phyloP scores from a whole-genome alignment of 1,140 invertebrate species.

The Wiebesia pumilae region DNA sequence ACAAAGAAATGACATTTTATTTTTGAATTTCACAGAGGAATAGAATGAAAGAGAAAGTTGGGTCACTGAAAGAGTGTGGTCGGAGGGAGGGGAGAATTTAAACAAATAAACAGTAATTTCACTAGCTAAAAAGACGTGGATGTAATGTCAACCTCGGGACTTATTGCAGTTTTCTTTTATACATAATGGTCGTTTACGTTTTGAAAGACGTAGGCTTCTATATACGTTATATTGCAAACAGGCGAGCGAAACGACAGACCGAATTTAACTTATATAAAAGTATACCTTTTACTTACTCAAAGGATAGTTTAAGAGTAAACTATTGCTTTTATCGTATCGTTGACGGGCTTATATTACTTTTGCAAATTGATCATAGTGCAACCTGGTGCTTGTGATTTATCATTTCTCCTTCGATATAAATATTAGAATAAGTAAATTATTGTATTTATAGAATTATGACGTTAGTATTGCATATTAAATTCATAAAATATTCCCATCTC shows the following conservation, averaged over 20 bases:
- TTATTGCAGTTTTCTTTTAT: constrained; percentile 45
- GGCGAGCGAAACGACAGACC: not conserved
- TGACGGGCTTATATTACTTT: not conserved
- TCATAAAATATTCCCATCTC: too few relatives aligned
- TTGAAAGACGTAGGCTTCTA: not conserved
- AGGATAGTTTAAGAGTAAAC: not conserved
- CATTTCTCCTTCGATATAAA: too few relatives aligned
- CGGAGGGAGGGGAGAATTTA: not conserved
- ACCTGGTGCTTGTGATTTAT: too few relatives aligned
- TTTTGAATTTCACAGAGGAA: too few relatives aligned
- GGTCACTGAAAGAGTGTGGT: too few relatives aligned
- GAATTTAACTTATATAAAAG: constrained; percentile 31
- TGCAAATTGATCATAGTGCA: too few relatives aligned
- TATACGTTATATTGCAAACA: not conserved
- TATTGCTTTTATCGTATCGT: not conserved
- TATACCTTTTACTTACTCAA: not conserved
- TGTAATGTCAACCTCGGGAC: constrained; percentile 12
- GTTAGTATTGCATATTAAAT: too few relatives aligned
- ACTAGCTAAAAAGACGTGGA: not conserved
- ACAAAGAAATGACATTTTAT: too few relatives aligned
- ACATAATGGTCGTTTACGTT: not conserved
- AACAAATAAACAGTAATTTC: not conserved
- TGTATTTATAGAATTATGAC: too few relatives aligned
- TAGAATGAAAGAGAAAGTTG: too few relatives aligned
- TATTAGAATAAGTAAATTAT: too few relatives aligned